A percentile compares a stretch with the other conserved stretches of the same genome.
These are phyloP conservation scores for Ellobium chinense DNA, from an alignment of 2,888 invertebrate species.

Conservation along the genomic window DNA sequence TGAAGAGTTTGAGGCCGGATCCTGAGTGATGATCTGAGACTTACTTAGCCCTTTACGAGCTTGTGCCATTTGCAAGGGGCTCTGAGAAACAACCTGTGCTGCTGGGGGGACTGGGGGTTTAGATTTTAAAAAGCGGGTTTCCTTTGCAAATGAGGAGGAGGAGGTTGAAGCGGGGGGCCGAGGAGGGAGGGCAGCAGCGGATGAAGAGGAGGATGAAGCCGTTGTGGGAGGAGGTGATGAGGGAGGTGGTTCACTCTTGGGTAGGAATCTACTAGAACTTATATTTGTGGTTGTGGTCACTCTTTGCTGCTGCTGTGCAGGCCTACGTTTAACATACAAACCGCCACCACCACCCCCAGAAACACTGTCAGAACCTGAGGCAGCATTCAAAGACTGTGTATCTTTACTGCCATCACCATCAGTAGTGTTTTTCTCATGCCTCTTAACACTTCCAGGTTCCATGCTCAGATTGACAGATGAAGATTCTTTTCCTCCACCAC, in stretches of 20 bases:
- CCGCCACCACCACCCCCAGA: conserved; percentile 27
- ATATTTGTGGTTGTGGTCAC: conserved; percentile 33
- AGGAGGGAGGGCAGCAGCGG: not conserved
- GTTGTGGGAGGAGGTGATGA: conserved; percentile 21
- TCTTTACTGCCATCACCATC: not conserved
- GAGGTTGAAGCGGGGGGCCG: not conserved
- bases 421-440: not conserved
- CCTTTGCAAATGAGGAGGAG: not conserved
- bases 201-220: conserved; percentile 1
- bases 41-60: conserved; percentile 27
- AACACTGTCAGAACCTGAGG: not conserved
- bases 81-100: not conserved
- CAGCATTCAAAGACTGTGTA: too few relatives aligned
- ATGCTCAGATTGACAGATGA: not conserved
- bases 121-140: conserved; percentile 3
- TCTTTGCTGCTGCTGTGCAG: conserved; percentile 5
- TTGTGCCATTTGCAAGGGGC: conserved; percentile 23
- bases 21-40: conserved; percentile 1
- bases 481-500: not conserved
- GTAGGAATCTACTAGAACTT: not conserved
- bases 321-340: conserved; percentile 36
- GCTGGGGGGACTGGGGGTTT: not conserved
- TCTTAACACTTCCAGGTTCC: not conserved
- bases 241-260: not conserved
- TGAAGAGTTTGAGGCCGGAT: not conserved